A percentile compares a stretch with the other conserved stretches of the same genome.
Conservation (phyloP, 2,888 invertebrate genomes). For the Sminthurinus aureus region DNA sequence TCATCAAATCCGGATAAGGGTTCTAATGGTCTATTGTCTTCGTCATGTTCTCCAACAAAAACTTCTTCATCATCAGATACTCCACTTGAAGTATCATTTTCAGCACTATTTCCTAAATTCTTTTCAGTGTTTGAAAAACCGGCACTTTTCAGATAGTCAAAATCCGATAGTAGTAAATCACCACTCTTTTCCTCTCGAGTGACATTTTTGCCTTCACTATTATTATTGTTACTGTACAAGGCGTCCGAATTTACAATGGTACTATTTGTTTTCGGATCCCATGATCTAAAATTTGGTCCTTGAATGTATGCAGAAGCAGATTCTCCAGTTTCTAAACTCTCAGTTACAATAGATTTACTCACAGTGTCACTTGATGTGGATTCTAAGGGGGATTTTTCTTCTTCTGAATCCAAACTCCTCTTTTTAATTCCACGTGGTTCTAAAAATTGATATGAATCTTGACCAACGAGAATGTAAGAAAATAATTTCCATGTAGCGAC, state of each 20-base stretch:
- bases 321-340: constrained; percentile 52
- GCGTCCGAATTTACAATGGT: constrained; percentile 12
- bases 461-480: constrained; percentile 56
- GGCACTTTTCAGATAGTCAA: constrained; percentile 47
- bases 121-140: constrained; percentile 23
- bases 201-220: constrained; percentile 5
- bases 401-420: constrained; percentile 25
- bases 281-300: constrained; percentile 36
- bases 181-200: constrained; percentile 16
- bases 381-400: constrained; percentile 15
- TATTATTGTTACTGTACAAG: constrained; percentile 20
- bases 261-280: constrained; percentile 31
- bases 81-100: constrained; percentile 32
- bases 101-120: neutral
- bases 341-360: constrained; percentile 30
- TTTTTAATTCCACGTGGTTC: constrained; percentile 51
- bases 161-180: constrained; percentile 47
- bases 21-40: constrained; percentile 44
- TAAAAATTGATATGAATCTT: constrained; percentile 50
- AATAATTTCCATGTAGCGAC: constrained; percentile 58
- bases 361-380: neutral
- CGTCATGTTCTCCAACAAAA: constrained; percentile 56
- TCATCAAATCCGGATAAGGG: constrained; percentile 28
- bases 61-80: constrained; percentile 54
- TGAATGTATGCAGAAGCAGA: constrained; percentile 55